Percentiles rank a stretch among this genome's conserved stretches.
Evolutionary conservation across 2,888 invertebrate species (phyloP).

Genomic region (Clivina fossor): DNA sequence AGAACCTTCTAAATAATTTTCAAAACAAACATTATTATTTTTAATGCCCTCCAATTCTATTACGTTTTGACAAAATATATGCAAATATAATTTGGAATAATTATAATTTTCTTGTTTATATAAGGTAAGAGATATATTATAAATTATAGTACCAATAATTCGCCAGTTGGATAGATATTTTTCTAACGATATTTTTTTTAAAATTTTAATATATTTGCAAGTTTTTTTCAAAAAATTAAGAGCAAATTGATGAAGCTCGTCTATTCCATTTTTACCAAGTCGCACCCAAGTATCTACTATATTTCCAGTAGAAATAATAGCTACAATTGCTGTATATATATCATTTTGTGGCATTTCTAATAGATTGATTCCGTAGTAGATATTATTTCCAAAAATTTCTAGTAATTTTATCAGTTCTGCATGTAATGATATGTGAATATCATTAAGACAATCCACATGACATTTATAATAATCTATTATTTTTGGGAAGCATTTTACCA

Average conservation of each 20-base stretch:
- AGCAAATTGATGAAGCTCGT: conserved; percentile 9
- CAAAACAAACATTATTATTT: conserved; percentile 11
- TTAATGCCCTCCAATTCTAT: conserved; percentile 12
- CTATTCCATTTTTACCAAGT: neutral
- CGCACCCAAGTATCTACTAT: conserved; percentile 1
- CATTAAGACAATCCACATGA: conserved; percentile 11
- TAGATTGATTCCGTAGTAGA: no score
- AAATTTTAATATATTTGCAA: conserved; percentile 2
- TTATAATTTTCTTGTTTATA: conserved; percentile 19
- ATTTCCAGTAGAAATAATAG: conserved; percentile 1
- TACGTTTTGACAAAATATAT: conserved; percentile 9
- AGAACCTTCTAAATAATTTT: conserved; percentile 11
- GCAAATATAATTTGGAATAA: conserved; percentile 4
- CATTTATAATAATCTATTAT: conserved; percentile 14
- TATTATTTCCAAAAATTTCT: conserved; percentile 2
- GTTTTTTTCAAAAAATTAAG: conserved; percentile 3
- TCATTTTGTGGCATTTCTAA: neutral
- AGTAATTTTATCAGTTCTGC: conserved; percentile 9
- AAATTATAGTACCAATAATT: conserved; percentile 7
- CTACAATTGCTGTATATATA: conserved; percentile 2
- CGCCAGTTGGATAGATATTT: conserved; percentile 15
- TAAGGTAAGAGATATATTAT: conserved; percentile 16
- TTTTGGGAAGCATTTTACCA: no score
- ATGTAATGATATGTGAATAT: conserved; percentile 3
- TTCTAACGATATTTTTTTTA: conserved; percentile 1